Evolutionary conservation across 2,797 vertebrate genomes (phyloP).

Genomic region (Sebastes nivosus): DNA sequence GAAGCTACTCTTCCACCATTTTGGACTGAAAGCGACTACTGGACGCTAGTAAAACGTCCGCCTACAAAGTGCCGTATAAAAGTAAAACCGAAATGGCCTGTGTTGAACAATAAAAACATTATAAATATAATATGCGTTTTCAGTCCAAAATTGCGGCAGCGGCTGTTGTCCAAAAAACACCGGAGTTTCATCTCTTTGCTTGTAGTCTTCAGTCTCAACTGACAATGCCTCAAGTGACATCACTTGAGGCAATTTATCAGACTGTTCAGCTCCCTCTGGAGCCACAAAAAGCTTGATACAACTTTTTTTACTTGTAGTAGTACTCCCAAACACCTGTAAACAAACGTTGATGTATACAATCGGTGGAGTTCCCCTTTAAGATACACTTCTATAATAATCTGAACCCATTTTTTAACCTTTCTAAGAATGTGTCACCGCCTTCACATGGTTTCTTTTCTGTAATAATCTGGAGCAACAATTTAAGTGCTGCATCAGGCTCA

Average conservation of each 20-base stretch:
- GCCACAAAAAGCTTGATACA: not conserved
- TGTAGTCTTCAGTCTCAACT: no score
- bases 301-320: not conserved
- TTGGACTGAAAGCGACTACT: no score
- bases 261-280: not conserved
- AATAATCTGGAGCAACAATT: not conserved
- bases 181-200: no score
- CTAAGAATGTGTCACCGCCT: not conserved
- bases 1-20: no score
- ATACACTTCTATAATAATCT: not conserved
- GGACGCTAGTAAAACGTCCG: no score
- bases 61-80: no score
- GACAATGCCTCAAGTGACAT: not conserved
- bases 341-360: not conserved
- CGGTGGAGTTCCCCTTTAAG: not conserved
- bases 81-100: no score
- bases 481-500: slow-evolving; percentile 16
- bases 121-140: no score
- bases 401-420: not conserved
- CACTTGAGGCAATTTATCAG: not conserved
- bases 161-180: no score
- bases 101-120: no score
- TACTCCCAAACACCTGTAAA: not conserved
- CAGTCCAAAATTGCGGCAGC: no score
- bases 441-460: not conserved